These are phyloP conservation scores for Aquatica leii DNA, from an alignment of 2,888 invertebrate genomes.

Conservation along the genomic window DNA sequence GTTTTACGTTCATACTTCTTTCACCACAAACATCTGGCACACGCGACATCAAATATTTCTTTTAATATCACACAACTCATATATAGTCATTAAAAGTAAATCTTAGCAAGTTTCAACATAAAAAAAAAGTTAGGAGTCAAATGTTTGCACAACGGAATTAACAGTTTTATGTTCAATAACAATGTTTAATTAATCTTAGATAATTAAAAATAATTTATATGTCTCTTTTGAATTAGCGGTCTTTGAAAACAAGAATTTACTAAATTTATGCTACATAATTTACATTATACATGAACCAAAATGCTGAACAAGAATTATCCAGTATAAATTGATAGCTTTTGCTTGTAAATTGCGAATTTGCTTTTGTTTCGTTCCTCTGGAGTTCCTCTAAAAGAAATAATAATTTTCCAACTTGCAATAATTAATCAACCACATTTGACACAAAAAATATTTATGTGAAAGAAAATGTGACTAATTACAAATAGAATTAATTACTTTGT, in stretches of 20 bases:
- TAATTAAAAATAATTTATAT: slow-evolving; percentile 12
- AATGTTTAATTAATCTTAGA: slow-evolving; percentile 12
- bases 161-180: neutral
- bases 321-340: slow-evolving; percentile 10
- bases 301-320: slow-evolving; percentile 16
- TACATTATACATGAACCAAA: slow-evolving; percentile 17
- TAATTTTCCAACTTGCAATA: neutral
- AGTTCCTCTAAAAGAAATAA: slow-evolving; percentile 7
- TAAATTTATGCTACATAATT: slow-evolving; percentile 17
- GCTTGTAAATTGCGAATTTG: slow-evolving; percentile 14
- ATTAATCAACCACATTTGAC: neutral
- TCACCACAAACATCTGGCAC: slow-evolving; percentile 27
- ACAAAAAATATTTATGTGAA: neutral
- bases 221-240: slow-evolving; percentile 17
- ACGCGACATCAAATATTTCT: slow-evolving; percentile 16
- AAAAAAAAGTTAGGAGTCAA: neutral
- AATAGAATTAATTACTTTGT: neutral
- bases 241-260: slow-evolving; percentile 12
- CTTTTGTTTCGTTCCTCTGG: slow-evolving; percentile 10
- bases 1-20: slow-evolving; percentile 27
- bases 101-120: neutral
- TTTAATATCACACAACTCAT: slow-evolving; percentile 11
- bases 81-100: neutral
- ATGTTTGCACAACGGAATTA: neutral
- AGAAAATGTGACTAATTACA: neutral